Evolutionary conservation across 2,113 vertebrate genomes (phyloP).

Genomic region (rabbit (Oryctolagus cuniculus)): DNA sequence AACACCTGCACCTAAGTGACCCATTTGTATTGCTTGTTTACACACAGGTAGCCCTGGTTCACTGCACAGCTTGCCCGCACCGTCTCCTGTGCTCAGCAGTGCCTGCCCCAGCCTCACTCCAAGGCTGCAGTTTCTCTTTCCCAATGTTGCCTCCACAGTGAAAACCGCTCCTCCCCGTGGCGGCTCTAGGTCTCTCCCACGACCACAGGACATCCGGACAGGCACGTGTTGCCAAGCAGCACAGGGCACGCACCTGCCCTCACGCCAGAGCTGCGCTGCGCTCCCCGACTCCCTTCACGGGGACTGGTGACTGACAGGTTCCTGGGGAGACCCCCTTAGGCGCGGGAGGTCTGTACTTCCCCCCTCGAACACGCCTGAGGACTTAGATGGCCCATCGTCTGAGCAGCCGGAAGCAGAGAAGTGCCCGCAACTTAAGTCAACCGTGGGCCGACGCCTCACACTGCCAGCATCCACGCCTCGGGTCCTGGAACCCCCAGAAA

Average conservation of each 20-base stretch:
- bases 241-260: neutral
- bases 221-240: neutral
- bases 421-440: neutral
- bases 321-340: neutral
- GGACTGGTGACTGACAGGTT: too few species aligned
- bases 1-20: neutral
- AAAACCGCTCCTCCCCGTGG: neutral
- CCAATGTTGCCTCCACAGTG: neutral
- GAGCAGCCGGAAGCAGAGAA: neutral
- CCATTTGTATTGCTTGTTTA: neutral
- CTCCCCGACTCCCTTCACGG: too few species aligned
- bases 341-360: neutral
- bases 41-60: neutral
- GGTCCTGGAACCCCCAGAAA: neutral
- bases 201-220: too few species aligned
- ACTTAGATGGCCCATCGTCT: neutral
- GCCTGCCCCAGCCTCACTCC: neutral
- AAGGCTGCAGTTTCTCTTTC: neutral
- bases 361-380: constrained; percentile 44
- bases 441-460: neutral
- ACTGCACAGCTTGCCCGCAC: neutral
- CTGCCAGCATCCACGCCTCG: neutral
- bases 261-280: neutral
- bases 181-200: too few species aligned
- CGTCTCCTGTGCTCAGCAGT: too few species aligned